Conservation (phyloP, 1,140 invertebrate genomes). For the Sminthurinus signatus region DNA sequence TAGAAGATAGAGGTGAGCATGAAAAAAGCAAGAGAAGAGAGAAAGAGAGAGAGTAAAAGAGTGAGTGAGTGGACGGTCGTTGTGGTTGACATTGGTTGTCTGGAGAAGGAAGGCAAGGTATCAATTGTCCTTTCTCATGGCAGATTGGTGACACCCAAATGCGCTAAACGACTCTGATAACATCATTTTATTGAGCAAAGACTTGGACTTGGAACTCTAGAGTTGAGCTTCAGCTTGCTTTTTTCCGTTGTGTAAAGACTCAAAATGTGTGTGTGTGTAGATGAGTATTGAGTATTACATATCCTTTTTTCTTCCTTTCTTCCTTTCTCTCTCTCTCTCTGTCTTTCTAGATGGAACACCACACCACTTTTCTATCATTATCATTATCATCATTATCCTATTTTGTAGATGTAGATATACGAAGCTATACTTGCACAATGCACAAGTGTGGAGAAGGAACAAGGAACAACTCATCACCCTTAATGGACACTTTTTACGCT, state of each 20-base stretch:
- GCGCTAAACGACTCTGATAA: conserved; percentile 36
- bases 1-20: background rate
- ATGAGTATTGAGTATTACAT: conserved; percentile 13
- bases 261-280: too few relatives aligned
- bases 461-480: conserved; percentile 23
- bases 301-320: too few relatives aligned
- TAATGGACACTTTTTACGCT: conserved; percentile 35
- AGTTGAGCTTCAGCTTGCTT: too few relatives aligned
- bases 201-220: too few relatives aligned
- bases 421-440: too few relatives aligned
- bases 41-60: background rate
- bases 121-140: conserved; percentile 33
- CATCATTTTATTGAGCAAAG: conserved; percentile 33
- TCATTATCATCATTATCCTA: conserved; percentile 38
- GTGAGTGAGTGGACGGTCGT: conserved; percentile 11
- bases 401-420: background rate
- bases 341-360: too few relatives aligned
- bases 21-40: background rate
- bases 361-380: too few relatives aligned
- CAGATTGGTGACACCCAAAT: conserved; percentile 39
- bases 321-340: conserved; percentile 23
- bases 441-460: too few relatives aligned
- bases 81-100: conserved; percentile 33
- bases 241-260: too few relatives aligned
- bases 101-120: conserved; percentile 31